Base-by-base conservation (phyloP, 2,113 vertebrate genomes). In the Oncorhynchus gorbuscha region DNA sequence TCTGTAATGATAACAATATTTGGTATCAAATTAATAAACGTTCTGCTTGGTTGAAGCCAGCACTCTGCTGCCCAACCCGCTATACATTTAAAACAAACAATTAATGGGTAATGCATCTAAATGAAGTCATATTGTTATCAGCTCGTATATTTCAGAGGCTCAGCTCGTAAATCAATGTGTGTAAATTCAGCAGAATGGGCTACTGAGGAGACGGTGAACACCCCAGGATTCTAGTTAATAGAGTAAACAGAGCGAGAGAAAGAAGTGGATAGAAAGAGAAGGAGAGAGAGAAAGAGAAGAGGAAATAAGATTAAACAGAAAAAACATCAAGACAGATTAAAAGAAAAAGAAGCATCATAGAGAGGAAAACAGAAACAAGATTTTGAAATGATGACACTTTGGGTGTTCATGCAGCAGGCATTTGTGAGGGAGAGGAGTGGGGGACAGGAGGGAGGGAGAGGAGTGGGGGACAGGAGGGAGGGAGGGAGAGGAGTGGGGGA, bases 11-110 rank as follows among this genome's bases (percentile, higher is more conserved):
- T 86, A 83, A 77, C 32, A 78, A 65, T 73, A 81, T 80, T 85
- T 78, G 51, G 35, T 75, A 78, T 87, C 74, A 75, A 55, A 76
- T 73, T 81, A 81, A 83, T 78, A 81, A 77, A 76, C 6, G 76
- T 24, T 74, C 22, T 70, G 66, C 75, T 79, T 73, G 13, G 73
- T 77, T 65, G 78, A 58, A n/a, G 67, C 16, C 32, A 77, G 32
- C 39, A 45, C 39, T 45, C 39, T 45, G 39, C 39, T 45, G 39
- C 13, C 32, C 35, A 35, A 20, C 3, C 73, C 20, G 75, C 28
- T 59, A 26, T 61, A 65, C 35, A 71, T 75, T 75, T 75, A 64
- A 66, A 70, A 39, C 26, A 39, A 69, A 75, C 67, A 55, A 35
- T 67, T 64, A 26, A 32, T 51, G 22, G 32, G 24, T 71, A 72